Conservation (phyloP, 2,113 vertebrate species). For the Amphiprion ocellaris region DNA sequence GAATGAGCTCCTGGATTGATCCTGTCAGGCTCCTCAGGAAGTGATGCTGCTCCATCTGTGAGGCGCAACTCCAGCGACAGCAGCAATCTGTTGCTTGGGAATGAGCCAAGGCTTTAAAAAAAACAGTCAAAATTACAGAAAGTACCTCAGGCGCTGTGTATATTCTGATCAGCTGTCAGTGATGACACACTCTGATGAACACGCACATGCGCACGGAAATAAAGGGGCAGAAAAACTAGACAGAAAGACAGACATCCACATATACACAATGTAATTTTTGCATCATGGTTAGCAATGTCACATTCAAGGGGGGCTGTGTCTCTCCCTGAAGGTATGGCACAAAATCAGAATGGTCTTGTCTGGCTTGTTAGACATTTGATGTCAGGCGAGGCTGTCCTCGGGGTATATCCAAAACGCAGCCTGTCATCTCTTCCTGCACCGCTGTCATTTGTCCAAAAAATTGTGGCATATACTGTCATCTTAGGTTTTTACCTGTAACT, state of each 20-base stretch:
- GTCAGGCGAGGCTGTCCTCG: constrained; percentile 62
- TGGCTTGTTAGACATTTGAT: constrained; percentile 76
- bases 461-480: constrained; percentile 66
- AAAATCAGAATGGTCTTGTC: constrained; percentile 65
- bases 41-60: constrained; percentile 83
- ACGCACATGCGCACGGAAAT: constrained; percentile 31
- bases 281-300: constrained; percentile 78
- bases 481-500: constrained; percentile 60
- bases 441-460: constrained; percentile 71
- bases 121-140: constrained; percentile 77
- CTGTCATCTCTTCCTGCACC: constrained; percentile 62
- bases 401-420: constrained; percentile 67
- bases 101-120: constrained; percentile 72
- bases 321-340: constrained; percentile 61
- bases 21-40: constrained; percentile 81
- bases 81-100: constrained; percentile 83
- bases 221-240: constrained; percentile 9
- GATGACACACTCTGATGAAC: constrained; percentile 71
- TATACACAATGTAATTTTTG: constrained; percentile 73
- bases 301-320: constrained; percentile 47
- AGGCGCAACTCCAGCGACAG: constrained; percentile 78
- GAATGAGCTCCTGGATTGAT: constrained; percentile 83
- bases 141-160: constrained; percentile 76
- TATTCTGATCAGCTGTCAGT: constrained; percentile 80
- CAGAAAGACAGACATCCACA: constrained; percentile 47